Evolutionary conservation across 2,113 vertebrate genomes (phyloP).

Genomic region (Brachyhypopomus gauderio): DNA sequence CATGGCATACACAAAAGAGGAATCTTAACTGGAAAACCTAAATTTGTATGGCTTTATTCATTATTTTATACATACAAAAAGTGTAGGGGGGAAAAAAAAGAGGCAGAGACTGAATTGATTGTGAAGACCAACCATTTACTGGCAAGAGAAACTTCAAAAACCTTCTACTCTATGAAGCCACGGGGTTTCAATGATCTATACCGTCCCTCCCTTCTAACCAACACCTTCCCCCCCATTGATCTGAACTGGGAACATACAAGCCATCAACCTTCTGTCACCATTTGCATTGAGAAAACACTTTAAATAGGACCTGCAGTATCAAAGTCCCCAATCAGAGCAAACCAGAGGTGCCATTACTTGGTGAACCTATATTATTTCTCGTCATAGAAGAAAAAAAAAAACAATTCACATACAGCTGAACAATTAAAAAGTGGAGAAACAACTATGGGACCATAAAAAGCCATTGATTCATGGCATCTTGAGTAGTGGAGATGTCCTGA

Average conservation of each 20-base stretch:
- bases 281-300: constrained; percentile 10
- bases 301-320: constrained; percentile 8
- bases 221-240: constrained; percentile 17
- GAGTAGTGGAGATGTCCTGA: constrained; percentile 11
- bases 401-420: constrained; percentile 14
- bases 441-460: constrained; percentile 18
- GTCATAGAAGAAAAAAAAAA: not conserved
- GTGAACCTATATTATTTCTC: constrained; percentile 2
- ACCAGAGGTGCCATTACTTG: not conserved
- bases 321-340: not conserved
- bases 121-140: constrained; percentile 8
- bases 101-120: constrained; percentile 21
- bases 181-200: constrained; percentile 23
- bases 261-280: constrained; percentile 12
- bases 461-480: not conserved
- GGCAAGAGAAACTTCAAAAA: not conserved
- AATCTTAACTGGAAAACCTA: constrained; percentile 17
- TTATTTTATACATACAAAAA: constrained; percentile 22
- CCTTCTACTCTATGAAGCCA: constrained; percentile 5
- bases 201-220: constrained; percentile 20
- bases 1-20: constrained; percentile 26
- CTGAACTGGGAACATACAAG: constrained; percentile 12
- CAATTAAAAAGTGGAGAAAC: not conserved
- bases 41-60: constrained; percentile 49
- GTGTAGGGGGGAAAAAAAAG: constrained; percentile 8